phyloP scores from a whole-genome alignment of 2,797 vertebrate genomes.

The Artibeus lituratus region DNA sequence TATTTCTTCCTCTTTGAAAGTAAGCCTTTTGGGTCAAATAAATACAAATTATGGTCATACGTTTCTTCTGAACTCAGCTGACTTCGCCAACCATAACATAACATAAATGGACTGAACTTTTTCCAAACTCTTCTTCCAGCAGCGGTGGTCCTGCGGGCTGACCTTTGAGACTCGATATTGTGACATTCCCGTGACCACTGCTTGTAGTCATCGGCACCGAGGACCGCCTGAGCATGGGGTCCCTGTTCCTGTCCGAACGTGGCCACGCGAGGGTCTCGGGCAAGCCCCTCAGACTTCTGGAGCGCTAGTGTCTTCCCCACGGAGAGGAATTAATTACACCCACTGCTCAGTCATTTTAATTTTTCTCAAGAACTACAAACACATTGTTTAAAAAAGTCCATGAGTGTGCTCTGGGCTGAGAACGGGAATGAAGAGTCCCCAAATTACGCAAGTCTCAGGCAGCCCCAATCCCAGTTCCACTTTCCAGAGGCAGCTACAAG shows the following conservation, averaged over 20 bases:
- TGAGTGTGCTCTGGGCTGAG: neutral
- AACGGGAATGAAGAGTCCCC: neutral
- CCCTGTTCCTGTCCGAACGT: neutral
- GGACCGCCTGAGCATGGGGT: neutral
- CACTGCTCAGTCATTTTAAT: neutral
- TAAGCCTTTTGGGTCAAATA: conserved; percentile 42
- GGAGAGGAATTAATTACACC: neutral
- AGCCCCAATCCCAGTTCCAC: neutral
- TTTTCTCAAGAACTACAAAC: neutral
- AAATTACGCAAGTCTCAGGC: neutral
- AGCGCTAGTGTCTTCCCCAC: neutral
- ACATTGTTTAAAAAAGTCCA: neutral
- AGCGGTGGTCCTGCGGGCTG: neutral
- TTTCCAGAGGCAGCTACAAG: neutral
- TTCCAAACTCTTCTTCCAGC: neutral
- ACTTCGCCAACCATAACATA: neutral
- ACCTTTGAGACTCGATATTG: neutral
- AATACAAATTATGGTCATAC: neutral
- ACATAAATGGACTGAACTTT: neutral
- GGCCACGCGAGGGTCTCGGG: neutral
- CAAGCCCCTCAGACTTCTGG: neutral
- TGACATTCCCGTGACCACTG: fast-evolving
- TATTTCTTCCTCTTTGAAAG: conserved; percentile 52
- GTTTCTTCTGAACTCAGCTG: neutral
- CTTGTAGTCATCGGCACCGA: neutral